These are phyloP conservation scores for Struthio camelus DNA, from an alignment of 2,113 vertebrate species.

Conservation along the genomic window DNA sequence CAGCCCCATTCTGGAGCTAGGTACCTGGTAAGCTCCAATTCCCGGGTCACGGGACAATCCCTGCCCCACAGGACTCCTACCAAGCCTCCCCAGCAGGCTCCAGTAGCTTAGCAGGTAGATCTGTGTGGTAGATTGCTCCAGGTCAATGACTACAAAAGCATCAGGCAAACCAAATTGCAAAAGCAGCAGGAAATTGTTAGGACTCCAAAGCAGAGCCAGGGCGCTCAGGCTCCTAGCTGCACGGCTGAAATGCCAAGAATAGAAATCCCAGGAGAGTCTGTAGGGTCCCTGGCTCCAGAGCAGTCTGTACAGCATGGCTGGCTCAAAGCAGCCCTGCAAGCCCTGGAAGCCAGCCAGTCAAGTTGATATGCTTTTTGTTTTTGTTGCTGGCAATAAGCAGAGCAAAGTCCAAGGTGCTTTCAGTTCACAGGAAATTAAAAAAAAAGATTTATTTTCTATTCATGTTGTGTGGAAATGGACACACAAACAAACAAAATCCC, in stretches of 20 bases:
- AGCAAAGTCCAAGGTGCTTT: background rate
- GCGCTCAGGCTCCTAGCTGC: too few species aligned
- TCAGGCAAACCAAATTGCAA: background rate
- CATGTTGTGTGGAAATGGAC: background rate
- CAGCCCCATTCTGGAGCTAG: background rate
- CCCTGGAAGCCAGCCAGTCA: background rate
- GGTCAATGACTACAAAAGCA: background rate
- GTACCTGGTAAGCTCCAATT: rapidly evolving
- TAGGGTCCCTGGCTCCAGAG: background rate
- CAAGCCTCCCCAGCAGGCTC: background rate
- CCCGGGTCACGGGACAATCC: background rate
- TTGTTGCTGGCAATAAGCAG: background rate
- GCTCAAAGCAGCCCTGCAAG: background rate
- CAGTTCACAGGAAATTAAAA: background rate
- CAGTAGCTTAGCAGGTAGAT: background rate
- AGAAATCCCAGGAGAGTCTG: background rate
- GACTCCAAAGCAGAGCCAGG: background rate
- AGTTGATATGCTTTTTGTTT: background rate
- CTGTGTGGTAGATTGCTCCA: background rate
- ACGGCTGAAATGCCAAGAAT: background rate
- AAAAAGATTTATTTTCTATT: background rate
- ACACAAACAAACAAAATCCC: background rate
- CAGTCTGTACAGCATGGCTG: background rate
- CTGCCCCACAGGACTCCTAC: background rate
- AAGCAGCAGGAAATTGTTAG: background rate